A percentile compares a stretch with the other conserved stretches of the same genome.
These are phyloP conservation scores for Drosophila merina DNA, from an alignment of 2,888 invertebrate genomes.

Conservation along the genomic window DNA sequence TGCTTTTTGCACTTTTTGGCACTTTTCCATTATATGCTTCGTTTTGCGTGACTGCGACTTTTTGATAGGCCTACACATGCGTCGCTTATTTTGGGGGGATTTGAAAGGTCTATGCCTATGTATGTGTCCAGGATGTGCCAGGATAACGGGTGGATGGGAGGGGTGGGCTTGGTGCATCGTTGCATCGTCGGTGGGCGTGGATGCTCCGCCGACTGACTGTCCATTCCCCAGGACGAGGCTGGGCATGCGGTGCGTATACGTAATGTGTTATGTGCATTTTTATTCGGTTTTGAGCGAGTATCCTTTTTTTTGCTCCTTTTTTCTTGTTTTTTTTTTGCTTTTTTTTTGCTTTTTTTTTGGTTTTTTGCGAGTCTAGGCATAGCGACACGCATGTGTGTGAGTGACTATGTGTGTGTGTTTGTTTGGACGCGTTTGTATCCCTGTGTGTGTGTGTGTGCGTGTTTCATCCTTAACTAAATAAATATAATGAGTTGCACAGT, in stretches of 20 bases:
- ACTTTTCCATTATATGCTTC: conserved; percentile 70
- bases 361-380: conserved; percentile 32
- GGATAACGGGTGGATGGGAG: neutral
- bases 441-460: neutral
- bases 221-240: conserved; percentile 7
- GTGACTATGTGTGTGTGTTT: conserved; percentile 22
- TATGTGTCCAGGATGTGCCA: conserved; percentile 36
- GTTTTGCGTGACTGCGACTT: conserved; percentile 60
- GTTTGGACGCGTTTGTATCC: conserved; percentile 38
- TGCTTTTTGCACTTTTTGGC: conserved; percentile 43
- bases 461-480: conserved; percentile 65
- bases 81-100: conserved; percentile 65
- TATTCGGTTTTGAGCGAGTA: conserved; percentile 18
- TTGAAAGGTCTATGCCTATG: conserved; percentile 69
- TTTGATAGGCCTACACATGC: conserved; percentile 74
- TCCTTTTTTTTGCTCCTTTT: neutral
- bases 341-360: conserved; percentile 8
- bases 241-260: conserved; percentile 63
- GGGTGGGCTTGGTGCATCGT: conserved; percentile 10
- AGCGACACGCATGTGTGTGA: conserved; percentile 23
- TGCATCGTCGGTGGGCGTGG: neutral
- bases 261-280: conserved; percentile 50
- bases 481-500: conserved; percentile 70
- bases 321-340: conserved; percentile 36
- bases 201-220: conserved; percentile 11